phyloP scores from a whole-genome alignment of 37 sponge, comb jelly and placozoan genomes.

The Chondrilla cf. caribensis region DNA sequence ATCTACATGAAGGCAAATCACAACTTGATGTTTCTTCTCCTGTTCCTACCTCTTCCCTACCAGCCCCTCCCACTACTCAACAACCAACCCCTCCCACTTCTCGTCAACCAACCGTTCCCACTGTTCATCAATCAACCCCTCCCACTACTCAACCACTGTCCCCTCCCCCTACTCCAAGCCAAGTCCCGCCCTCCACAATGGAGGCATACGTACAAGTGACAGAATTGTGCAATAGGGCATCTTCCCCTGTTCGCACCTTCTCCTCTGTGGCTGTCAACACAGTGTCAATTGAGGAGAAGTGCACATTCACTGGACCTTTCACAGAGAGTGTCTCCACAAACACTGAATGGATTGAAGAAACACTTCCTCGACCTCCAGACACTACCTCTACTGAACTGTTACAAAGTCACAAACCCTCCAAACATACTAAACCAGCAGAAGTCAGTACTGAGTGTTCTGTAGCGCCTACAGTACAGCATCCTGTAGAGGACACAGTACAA shows the following conservation, averaged over 20 bases:
- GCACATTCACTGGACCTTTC: background rate
- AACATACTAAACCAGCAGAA: too few relatives aligned
- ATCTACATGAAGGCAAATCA: background rate
- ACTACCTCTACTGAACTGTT: too few relatives aligned
- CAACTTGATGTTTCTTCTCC: background rate
- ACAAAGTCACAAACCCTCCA: too few relatives aligned
- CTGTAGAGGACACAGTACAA: too few relatives aligned
- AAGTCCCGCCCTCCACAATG: background rate
- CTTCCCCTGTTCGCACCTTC: background rate
- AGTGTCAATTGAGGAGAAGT: background rate
- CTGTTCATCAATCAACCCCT: background rate
- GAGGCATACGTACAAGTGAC: background rate
- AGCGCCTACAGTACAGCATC: too few relatives aligned
- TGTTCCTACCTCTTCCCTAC: background rate
- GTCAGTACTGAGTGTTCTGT: too few relatives aligned
- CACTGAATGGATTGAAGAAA: background rate
- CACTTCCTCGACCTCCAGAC: background rate
- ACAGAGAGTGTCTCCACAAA: too few relatives aligned
- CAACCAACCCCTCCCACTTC: background rate
- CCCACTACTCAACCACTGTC: too few relatives aligned
- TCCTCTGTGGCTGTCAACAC: background rate
- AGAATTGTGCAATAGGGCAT: constrained; percentile 1
- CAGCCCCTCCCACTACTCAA: too few relatives aligned
- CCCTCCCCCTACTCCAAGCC: too few relatives aligned
- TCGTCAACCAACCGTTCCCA: background rate